Percentiles rank a stretch among this genome's conserved stretches.
Evolutionary conservation across 2,113 vertebrate species (phyloP).

Genomic region (Micronycteris hirsuta): DNA sequence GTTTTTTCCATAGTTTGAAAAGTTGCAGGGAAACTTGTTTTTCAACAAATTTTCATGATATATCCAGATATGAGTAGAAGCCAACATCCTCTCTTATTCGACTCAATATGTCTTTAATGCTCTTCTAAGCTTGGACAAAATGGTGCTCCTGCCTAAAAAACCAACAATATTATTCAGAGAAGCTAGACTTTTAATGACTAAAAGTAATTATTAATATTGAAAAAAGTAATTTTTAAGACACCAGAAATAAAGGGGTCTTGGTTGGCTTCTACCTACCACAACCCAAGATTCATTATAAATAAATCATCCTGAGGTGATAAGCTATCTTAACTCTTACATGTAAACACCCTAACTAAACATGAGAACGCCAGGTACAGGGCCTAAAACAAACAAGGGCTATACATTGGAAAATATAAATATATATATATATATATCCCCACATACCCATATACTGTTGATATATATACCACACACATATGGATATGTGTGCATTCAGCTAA

Average conservation of each 20-base stretch:
- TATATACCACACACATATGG: neutral
- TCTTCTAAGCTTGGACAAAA: neutral
- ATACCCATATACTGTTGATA: neutral
- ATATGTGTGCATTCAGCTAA: neutral
- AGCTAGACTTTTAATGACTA: constrained; percentile 9
- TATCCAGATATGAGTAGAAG: neutral
- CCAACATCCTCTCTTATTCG: neutral
- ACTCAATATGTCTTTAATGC: neutral
- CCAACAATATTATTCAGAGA: neutral
- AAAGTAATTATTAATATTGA: neutral
- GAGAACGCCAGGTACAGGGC: neutral
- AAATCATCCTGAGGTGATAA: neutral
- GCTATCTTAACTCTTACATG: neutral
- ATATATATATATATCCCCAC: neutral
- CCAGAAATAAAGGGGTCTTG: neutral
- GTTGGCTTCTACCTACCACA: neutral
- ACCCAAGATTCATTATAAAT: neutral
- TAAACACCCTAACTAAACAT: neutral
- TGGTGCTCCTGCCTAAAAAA: neutral
- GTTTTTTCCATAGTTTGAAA: neutral
- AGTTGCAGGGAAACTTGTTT: neutral
- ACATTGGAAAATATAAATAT: neutral
- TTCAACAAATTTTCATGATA: neutral
- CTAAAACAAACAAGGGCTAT: neutral
- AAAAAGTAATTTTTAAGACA: neutral